Evolutionary conservation across 2,888 invertebrate species (phyloP).

Genomic region (Caenorhabditis zanzibari): DNA sequence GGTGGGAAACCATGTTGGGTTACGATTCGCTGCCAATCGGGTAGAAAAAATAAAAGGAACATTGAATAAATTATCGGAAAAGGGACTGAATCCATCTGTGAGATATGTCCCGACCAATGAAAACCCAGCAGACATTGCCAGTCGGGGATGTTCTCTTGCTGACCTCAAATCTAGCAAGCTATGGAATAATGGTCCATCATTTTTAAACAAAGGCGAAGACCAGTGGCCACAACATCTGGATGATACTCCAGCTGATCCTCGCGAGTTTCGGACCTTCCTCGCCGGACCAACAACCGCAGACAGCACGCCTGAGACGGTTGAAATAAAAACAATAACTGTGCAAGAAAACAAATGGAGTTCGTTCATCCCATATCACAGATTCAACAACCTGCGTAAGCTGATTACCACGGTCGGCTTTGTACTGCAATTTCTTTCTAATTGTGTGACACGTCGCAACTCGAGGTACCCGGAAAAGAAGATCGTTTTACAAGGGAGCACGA

Average conservation of each 20-base stretch:
- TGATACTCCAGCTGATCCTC: background rate
- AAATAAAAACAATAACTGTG: no score
- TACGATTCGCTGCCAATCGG: background rate
- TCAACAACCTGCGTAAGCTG: background rate
- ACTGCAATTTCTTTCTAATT: background rate
- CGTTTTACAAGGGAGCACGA: no score
- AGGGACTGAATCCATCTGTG: background rate
- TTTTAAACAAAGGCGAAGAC: background rate
- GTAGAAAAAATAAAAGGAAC: background rate
- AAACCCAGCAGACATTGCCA: constrained; percentile 82
- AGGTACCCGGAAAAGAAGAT: no score
- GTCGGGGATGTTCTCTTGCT: constrained; percentile 65
- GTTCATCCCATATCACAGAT: constrained; percentile 6
- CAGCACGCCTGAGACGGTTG: background rate
- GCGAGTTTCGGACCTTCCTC: constrained; percentile 2
- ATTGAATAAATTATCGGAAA: background rate
- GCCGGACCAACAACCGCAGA: background rate
- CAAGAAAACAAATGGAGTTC: no score
- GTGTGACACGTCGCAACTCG: background rate
- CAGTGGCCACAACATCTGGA: constrained; percentile 11
- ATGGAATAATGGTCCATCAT: constrained; percentile 32
- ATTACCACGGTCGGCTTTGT: background rate
- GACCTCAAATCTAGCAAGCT: constrained; percentile 16
- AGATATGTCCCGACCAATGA: constrained; percentile 72
- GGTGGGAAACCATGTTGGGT: background rate